Percentiles rank a stretch among this genome's conserved stretches.
These are phyloP conservation scores for Excalfactoria chinensis DNA, from an alignment of 2,113 vertebrate species.

Conservation along the genomic window DNA sequence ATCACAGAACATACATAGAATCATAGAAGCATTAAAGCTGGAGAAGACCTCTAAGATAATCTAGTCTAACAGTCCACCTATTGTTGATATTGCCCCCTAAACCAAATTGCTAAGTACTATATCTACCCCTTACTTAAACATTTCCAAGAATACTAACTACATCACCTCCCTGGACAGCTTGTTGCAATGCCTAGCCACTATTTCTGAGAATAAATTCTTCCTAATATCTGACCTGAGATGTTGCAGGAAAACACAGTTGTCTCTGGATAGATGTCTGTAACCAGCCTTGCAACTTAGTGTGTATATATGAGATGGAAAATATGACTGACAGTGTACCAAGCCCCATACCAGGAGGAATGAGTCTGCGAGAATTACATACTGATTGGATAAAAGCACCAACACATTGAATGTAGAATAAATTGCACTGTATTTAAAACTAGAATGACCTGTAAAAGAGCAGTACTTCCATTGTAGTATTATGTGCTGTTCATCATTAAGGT, in stretches of 20 bases:
- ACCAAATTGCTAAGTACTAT: too few relatives aligned
- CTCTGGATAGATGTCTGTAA: neutral
- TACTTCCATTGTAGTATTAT: neutral
- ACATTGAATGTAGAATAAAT: neutral
- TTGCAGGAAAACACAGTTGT: neutral
- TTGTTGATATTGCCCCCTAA: too few relatives aligned
- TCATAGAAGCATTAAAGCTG: too few relatives aligned
- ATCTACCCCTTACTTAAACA: too few relatives aligned
- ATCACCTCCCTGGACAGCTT: too few relatives aligned
- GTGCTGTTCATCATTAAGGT: neutral
- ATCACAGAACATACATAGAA: too few relatives aligned
- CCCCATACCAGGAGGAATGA: neutral
- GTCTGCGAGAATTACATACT: neutral
- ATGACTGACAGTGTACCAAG: neutral
- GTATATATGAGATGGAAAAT: rapidly evolving
- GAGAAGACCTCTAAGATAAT: too few relatives aligned
- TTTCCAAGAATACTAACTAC: too few relatives aligned
- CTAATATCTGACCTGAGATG: too few relatives aligned
- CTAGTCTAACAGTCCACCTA: too few relatives aligned
- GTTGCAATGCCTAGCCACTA: too few relatives aligned
- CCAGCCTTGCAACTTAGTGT: neutral
- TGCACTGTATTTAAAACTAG: neutral
- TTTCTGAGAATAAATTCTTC: too few relatives aligned
- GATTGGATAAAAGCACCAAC: neutral
- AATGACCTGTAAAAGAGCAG: neutral